These are phyloP conservation scores for Cynopterus sphinx DNA, from an alignment of 2,797 vertebrate species.

Conservation along the genomic window DNA sequence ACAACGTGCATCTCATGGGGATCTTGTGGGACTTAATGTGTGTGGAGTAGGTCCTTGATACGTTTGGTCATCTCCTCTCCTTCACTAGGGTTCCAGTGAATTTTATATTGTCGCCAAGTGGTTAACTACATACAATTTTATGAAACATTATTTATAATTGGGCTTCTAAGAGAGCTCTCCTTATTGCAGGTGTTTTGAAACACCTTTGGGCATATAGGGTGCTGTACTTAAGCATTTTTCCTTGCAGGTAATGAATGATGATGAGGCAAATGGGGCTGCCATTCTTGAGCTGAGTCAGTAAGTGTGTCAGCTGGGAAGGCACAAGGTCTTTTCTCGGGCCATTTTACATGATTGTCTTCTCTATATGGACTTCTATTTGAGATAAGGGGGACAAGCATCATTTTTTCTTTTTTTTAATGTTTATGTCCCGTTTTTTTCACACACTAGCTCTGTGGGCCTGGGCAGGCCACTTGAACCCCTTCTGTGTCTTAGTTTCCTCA, in stretches of 20 bases:
- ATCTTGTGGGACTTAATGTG: background rate
- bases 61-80: background rate
- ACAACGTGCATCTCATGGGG: background rate
- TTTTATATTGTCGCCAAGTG: background rate
- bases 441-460: background rate
- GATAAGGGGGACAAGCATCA: background rate
- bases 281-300: background rate
- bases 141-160: background rate
- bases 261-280: accelerated
- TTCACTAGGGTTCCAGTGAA: background rate
- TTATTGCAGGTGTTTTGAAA: background rate
- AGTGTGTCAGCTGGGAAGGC: background rate
- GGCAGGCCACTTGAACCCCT: background rate
- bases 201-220: background rate
- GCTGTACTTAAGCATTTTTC: background rate
- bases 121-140: background rate
- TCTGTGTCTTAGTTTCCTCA: background rate
- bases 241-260: background rate
- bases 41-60: background rate
- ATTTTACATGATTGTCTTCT: background rate
- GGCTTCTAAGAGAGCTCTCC: background rate
- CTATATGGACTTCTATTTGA: background rate
- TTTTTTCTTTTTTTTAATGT: background rate
- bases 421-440: background rate
- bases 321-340: background rate